Evolutionary conservation across 2,888 invertebrate genomes (phyloP).

Genomic region (Glyphotaelius pellucidus): DNA sequence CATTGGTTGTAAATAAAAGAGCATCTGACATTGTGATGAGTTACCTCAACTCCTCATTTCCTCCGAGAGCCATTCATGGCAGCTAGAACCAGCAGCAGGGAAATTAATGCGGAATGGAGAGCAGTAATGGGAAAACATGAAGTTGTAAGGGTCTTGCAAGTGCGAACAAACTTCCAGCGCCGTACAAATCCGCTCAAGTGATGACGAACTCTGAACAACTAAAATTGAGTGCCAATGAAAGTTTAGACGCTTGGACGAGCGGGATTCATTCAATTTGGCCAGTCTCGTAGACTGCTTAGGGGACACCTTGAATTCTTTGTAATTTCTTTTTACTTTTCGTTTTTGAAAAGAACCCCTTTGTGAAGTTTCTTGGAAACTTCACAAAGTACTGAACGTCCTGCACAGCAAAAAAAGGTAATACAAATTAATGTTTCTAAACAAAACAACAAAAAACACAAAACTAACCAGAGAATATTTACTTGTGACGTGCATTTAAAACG

Average conservation of each 20-base stretch:
- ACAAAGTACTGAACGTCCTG: too few relatives aligned
- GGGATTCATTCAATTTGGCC: conserved; percentile 2
- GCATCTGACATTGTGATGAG: neutral
- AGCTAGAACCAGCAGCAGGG: neutral
- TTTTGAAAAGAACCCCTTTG: too few relatives aligned
- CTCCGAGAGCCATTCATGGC: neutral
- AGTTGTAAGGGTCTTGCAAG: neutral
- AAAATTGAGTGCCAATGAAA: neutral
- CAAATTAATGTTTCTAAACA: too few relatives aligned
- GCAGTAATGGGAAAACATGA: neutral
- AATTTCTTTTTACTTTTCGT: too few relatives aligned
- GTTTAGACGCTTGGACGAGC: neutral
- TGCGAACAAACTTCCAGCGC: neutral
- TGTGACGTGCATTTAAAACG: too few relatives aligned
- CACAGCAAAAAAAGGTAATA: too few relatives aligned
- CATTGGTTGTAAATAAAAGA: neutral
- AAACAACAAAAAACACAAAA: too few relatives aligned
- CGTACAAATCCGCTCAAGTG: neutral
- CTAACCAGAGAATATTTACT: too few relatives aligned
- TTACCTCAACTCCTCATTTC: neutral
- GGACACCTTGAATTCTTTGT: neutral
- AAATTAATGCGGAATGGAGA: conserved; percentile 16
- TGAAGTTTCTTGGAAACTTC: too few relatives aligned
- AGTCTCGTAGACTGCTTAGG: neutral
- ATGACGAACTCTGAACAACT: neutral